These are phyloP conservation scores for Calliphora vomitoria DNA, from an alignment of 2,888 invertebrate species.

Conservation along the genomic window DNA sequence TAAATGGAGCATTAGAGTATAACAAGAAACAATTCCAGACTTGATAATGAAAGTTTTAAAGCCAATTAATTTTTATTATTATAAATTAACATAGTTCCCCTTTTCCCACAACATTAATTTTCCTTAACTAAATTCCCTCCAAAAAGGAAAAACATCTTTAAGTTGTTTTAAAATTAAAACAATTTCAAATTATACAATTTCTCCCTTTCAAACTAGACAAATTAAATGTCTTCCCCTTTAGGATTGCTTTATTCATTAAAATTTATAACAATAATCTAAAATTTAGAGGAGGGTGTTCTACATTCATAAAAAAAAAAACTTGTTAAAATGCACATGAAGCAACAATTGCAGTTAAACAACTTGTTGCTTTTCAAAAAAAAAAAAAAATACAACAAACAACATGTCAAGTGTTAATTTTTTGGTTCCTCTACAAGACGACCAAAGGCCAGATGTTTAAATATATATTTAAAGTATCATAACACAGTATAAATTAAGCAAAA, in stretches of 20 bases:
- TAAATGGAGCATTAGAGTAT: not conserved
- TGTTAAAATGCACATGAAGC: constrained; percentile 17
- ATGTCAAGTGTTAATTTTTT: constrained; percentile 62
- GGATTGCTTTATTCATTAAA: constrained; percentile 37
- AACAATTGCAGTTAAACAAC: constrained; percentile 51
- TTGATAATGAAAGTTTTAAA: no score
- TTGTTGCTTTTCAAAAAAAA: constrained; percentile 56
- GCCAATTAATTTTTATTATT: not conserved
- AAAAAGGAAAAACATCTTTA: not conserved
- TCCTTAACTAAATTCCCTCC: not conserved
- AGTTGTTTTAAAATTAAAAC: not conserved
- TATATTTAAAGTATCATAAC: not conserved
- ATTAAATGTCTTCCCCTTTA: not conserved
- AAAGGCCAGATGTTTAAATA: constrained; percentile 68
- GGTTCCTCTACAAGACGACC: constrained; percentile 15
- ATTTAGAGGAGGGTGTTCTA: constrained; percentile 9
- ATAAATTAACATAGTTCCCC: not conserved
- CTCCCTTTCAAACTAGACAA: not conserved
- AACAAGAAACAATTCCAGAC: no score
- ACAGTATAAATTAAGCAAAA: not conserved
- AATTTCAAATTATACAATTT: constrained; percentile 16
- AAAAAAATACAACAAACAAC: constrained; percentile 8
- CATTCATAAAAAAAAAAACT: not conserved
- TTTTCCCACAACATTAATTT: constrained; percentile 56
- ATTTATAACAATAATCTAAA: constrained; percentile 12